Evolutionary conservation across 2,797 vertebrate species (phyloP).

Genomic region (Pipistrellus pipistrellus): DNA sequence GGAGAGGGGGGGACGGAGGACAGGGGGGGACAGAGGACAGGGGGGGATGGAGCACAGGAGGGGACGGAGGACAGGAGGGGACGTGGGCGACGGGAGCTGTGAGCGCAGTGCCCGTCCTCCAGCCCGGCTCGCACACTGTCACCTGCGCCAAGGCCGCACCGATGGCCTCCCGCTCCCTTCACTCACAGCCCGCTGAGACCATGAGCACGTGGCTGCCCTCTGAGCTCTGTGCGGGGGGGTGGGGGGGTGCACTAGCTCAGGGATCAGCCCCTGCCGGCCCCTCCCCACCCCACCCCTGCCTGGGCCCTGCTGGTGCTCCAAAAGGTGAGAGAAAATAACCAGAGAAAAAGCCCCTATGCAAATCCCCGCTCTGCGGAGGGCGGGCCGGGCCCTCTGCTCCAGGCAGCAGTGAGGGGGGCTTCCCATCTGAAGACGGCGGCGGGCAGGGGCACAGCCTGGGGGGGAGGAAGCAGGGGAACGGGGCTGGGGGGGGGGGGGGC

Average conservation of each 20-base stretch:
- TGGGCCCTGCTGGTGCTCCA: constrained; percentile 47
- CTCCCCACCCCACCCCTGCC: neutral
- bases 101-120: no score
- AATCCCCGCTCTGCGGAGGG: constrained; percentile 64
- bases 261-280: neutral
- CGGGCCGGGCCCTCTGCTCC: neutral
- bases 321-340: constrained; percentile 73
- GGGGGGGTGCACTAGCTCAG: neutral
- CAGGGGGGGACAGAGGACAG: neutral
- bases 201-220: no score
- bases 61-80: no score
- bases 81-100: no score
- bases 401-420: neutral
- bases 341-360: constrained; percentile 80
- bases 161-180: no score
- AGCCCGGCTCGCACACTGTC: no score
- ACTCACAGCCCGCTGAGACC: no score
- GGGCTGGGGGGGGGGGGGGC: neutral
- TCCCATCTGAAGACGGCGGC: neutral
- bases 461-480: neutral
- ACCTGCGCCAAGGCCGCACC: no score
- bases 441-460: no score
- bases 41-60: no score
- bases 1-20: no score
- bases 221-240: neutral